These are phyloP conservation scores for Gymnodraco acuticeps DNA, from an alignment of 2,797 vertebrate genomes.

Conservation along the genomic window DNA sequence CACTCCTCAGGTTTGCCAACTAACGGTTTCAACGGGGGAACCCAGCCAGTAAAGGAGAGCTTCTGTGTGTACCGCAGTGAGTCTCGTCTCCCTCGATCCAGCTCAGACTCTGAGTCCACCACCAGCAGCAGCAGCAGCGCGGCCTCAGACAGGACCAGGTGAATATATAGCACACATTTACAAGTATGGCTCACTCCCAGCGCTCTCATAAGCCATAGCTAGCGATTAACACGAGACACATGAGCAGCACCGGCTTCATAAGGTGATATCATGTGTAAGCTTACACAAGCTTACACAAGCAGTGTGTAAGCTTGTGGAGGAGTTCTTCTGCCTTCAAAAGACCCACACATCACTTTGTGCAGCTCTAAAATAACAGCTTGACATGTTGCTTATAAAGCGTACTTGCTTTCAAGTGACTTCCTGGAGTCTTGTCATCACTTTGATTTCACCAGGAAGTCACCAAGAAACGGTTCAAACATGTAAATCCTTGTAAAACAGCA, in stretches of 20 bases:
- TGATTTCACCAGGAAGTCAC: slow-evolving; percentile 13
- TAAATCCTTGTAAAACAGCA: neutral
- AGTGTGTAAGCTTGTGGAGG: neutral
- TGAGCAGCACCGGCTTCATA: neutral
- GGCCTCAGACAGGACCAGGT: slow-evolving; percentile 98
- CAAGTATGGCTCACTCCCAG: neutral
- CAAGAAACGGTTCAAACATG: neutral
- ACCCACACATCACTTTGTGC: neutral
- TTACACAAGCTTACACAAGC: too few relatives aligned
- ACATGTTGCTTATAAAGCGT: neutral
- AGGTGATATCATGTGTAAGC: neutral
- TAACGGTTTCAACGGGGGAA: slow-evolving; percentile 94
- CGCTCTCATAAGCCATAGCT: neutral
- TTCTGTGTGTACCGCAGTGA: slow-evolving; percentile 97
- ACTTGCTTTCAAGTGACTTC: neutral
- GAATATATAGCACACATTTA: slow-evolving; percentile 4
- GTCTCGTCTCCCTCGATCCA: slow-evolving; percentile 95
- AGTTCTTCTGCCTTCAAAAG: neutral
- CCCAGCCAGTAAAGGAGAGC: slow-evolving; percentile 96
- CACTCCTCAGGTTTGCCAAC: slow-evolving; percentile 90
- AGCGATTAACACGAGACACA: neutral
- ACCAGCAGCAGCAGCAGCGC: slow-evolving; percentile 98
- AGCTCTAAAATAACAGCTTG: neutral
- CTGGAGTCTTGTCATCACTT: slow-evolving; percentile 10
- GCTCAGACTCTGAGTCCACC: slow-evolving; percentile 97